Conservation (phyloP, 1,140 invertebrate genomes). For the Sitophilus oryzae region DNA sequence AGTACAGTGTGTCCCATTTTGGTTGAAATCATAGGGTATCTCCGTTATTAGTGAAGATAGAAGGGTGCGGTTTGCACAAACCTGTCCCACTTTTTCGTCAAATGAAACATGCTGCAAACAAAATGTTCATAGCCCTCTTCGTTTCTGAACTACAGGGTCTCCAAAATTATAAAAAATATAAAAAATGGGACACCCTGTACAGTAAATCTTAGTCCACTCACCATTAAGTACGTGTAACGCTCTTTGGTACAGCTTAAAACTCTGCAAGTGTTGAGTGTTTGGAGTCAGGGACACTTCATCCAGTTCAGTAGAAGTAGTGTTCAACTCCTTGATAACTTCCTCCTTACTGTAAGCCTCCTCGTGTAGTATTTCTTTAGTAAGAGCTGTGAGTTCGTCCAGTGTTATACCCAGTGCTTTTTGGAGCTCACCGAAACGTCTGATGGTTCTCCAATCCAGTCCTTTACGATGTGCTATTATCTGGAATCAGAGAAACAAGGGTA, state of each 20-base stretch:
- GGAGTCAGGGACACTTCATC: constrained; percentile 58
- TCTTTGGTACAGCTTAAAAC: constrained; percentile 78
- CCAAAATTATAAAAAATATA: too few relatives aligned
- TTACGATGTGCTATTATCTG: constrained; percentile 66
- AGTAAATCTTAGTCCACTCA: constrained; percentile 37
- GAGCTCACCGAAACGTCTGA: constrained; percentile 61
- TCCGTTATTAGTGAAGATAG: too few relatives aligned
- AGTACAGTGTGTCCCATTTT: too few relatives aligned
- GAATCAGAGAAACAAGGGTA: too few relatives aligned
- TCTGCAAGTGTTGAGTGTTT: constrained; percentile 61
- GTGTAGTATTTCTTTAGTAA: constrained; percentile 61
- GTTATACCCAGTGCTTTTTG: constrained; percentile 58
- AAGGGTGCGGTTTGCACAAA: too few relatives aligned
- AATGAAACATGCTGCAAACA: too few relatives aligned
- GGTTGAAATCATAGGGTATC: too few relatives aligned
- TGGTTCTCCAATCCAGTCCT: constrained; percentile 57
- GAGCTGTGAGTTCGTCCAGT: constrained; percentile 61
- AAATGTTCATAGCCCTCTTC: too few relatives aligned
- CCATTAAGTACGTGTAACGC: constrained; percentile 83
- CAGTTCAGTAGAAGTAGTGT: constrained; percentile 60
- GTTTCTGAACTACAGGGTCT: too few relatives aligned
- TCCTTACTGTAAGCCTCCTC: constrained; percentile 66
- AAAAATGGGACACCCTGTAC: too few relatives aligned
- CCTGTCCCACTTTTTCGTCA: too few relatives aligned
- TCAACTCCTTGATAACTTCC: constrained; percentile 66